Evolutionary conservation across 2,797 vertebrate genomes (phyloP), one percentile per base, ranked within the genome.

Genomic region (Psittacula derbiana): DNA sequence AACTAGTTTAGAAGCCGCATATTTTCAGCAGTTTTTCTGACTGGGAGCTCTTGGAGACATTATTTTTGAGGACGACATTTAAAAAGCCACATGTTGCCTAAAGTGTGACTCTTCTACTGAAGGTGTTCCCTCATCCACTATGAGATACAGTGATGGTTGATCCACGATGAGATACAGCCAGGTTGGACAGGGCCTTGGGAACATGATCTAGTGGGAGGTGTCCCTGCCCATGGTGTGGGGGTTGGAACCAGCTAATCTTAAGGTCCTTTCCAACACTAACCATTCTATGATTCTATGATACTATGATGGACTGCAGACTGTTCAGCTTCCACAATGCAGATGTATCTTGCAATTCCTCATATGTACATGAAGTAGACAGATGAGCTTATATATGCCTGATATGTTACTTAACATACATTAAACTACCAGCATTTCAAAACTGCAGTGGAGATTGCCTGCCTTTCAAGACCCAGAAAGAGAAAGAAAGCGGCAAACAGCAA

Each of bases 401-500:
- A 72, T 4, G 19, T 52, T 72, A 87, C 47, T 52, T 80, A 23
- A 65, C 4, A 30, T 60, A 53, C 28, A 64, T 62, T 75, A 81
- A 84, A 60, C 28, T 47, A 80, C 30, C 50, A 69, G 66, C 50
- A 60, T 70, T 62, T 75, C 40, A 70, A 93, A 86, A 52, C 30
- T 55, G 31, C 36, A 81, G 43, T 36, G 38, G 60, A 75, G n/a
- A 75, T 28, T 24, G 14, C 30, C 38, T 33, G 27, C 18, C 40
- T 88, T 84, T 71, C 57, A 70, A 57, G 31, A 58, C 17, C 13
- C 38, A 55, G 50, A 73, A 50, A 88, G 53, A 74, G 25, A 93
- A 93, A 72, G 64, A 60, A 79, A 75, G n/a, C 21, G 8, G 40
- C 58, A 90, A 91, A 86, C 41, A 60, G 78, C 38, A 80, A 88